Evolutionary conservation across 2,797 vertebrate genomes (phyloP), one percentile per base, ranked within the genome.

Genomic region (Balearica regulorum): DNA sequence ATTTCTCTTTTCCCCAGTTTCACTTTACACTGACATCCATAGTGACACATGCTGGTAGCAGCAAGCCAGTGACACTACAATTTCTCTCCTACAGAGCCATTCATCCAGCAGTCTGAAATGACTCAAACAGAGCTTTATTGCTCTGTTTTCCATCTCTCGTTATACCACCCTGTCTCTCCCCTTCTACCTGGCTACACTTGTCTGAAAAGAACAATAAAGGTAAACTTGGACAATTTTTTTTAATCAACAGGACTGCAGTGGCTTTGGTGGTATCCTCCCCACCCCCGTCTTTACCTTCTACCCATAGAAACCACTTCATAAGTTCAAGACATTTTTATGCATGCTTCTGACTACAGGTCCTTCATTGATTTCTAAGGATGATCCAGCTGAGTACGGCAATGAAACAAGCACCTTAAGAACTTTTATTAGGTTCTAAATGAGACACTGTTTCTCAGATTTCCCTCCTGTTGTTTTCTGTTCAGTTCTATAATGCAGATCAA

Each of bases 401-500:
- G 51, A 87, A 93, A 93, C 44, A 87, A 62, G 24, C 53, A 24
- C 64, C 72, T 92, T 78, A 89, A 90, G 33, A 93, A 86, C 48
- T 82, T 80, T 92, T 95, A 58, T 65, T 93, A 86, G 57, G 62
- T 93, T 71, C 46, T 82, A 86, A 93, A 93, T 60, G 83, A 93
- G 54, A 77, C 41, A 37, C 70, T 55, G 26, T 77, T 70, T 94
- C 49, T 92, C 79, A 83, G 37, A 92, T 93, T 91, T 91, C 18
- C 75, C 82, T 83, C 80, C 44, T 68, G 79, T 44, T 92, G 66
- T 61, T 89, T 87, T 81, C 78, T 93, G 41, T 87, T 94, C 86
- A 75, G 66, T 90, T 96, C 82, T 94, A 15, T 91, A 89, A 91
- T 77, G 48, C 62, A 94, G 76, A 96, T 95, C 87, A 70, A 96